Percentiles rank a stretch among this genome's conserved stretches.
Conservation (phyloP, 2,888 invertebrate genomes). For the Anoncus sp. region DNA sequence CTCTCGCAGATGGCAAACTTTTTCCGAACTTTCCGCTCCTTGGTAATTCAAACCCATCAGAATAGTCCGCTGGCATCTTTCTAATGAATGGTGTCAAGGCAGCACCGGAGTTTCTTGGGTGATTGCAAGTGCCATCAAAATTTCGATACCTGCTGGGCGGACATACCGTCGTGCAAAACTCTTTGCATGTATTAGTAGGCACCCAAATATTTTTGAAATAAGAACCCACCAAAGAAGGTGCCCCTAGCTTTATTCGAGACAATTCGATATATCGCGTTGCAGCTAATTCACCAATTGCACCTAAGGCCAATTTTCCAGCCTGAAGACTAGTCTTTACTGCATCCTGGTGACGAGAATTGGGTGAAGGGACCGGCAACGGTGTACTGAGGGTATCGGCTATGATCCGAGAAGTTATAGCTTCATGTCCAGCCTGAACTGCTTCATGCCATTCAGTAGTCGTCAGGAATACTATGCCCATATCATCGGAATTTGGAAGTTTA, state of each 20-base stretch:
- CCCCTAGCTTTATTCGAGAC: conserved; percentile 69
- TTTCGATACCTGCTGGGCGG: conserved; percentile 86
- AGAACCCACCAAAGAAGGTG: conserved; percentile 73
- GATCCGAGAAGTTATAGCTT: conserved; percentile 85
- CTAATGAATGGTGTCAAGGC: conserved; percentile 90
- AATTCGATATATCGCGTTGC: conserved; percentile 87
- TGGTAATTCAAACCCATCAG: conserved; percentile 88
- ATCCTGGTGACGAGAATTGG: conserved; percentile 89
- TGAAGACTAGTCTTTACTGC: conserved; percentile 87
- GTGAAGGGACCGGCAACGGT: conserved; percentile 85
- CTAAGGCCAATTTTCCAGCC: conserved; percentile 87
- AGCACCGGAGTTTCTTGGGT: conserved; percentile 88
- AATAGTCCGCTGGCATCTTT: conserved; percentile 90
- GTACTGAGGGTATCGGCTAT: conserved; percentile 84
- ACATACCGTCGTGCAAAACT: conserved; percentile 72
- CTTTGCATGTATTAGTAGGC: conserved; percentile 71
- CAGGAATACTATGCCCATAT: conserved; percentile 66
- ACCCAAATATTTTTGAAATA: conserved; percentile 77
- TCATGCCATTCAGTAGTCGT: conserved; percentile 82
- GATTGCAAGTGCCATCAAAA: conserved; percentile 91
- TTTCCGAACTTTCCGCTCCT: conserved; percentile 85
- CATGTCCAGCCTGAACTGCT: conserved; percentile 85
- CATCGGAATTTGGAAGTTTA: conserved; percentile 44
- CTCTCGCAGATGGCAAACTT: conserved; percentile 89
- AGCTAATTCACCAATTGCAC: conserved; percentile 88